Base-by-base conservation (phyloP, 1,140 invertebrate species). In the Ericerus pela region DNA sequence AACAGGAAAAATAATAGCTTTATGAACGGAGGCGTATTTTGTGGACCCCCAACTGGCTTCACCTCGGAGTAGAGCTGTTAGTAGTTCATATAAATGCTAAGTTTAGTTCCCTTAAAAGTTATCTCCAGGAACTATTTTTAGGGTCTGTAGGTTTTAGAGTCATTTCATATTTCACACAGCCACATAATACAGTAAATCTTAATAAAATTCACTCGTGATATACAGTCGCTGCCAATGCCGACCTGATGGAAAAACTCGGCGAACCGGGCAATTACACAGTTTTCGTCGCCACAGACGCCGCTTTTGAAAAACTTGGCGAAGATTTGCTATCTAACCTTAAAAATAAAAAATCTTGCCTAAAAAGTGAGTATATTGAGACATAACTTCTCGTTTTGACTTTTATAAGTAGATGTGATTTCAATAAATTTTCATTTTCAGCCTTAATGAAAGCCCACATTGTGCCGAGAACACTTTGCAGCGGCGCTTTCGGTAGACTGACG, bases 401-500 rank as follows among this genome's bases (percentile, higher is more conserved):
- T 33, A 33, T 33, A 33, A 36, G 12, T 36, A n/a, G 11, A n/a
- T 12, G 11, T 36, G 11, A 36, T 36, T 12, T 36, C 12, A n/a
- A n/a, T 36, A 30, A 18, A 5, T 54, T 54, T 37, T 12, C 16
- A 26, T 38, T 38, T 37, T 8, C 53, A 76, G 73, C 66, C 31
- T 63, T 79, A 33, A 57, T 78, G 11, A 62, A 70, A 53, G 69
- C 74, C 56, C 77, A 79, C 59, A 62, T 79, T 16, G 61, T 79
- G 2, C 72, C 73, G 10, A 72, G 73, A 60, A 72, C 75, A 2
- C 67, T 79, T 57, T 79, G 77, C 62, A 68, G 74, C 2, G 65
- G 68, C 0, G 65, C 69, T 1, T 67, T 75, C 16, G 43, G 66
- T 60, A 63, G 63, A 47, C 55, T 58, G 4, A 64, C 70, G 60